A percentile compares a stretch with the other conserved stretches of the same genome.
These are phyloP conservation scores for Synergus umbraculus DNA, from an alignment of 2,888 invertebrate genomes.

Conservation along the genomic window DNA sequence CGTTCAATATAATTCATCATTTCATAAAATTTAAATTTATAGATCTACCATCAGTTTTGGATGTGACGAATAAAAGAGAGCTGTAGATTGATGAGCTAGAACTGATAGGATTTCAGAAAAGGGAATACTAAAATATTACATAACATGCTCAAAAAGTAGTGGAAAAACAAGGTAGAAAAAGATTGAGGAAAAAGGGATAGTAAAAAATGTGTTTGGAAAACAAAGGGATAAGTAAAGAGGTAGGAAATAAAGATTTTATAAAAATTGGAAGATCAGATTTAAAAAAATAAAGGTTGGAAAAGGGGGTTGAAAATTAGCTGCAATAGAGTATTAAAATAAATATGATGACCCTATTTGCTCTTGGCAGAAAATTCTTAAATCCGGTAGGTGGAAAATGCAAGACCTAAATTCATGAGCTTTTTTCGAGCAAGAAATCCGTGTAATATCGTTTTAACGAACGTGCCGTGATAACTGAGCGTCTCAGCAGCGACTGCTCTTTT, in stretches of 20 bases:
- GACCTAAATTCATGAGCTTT: constrained; percentile 35
- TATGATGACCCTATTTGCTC: neutral
- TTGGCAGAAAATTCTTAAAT: neutral
- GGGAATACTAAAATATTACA: neutral
- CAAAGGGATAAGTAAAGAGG: too few relatives aligned
- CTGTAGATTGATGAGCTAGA: neutral
- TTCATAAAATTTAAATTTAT: constrained; percentile 11
- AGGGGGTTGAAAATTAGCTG: too few relatives aligned
- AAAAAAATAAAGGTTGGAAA: too few relatives aligned
- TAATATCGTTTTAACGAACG: constrained; percentile 54
- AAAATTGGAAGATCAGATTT: too few relatives aligned
- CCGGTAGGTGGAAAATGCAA: constrained; percentile 2
- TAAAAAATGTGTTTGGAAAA: too few relatives aligned
- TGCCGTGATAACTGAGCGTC: constrained; percentile 52
- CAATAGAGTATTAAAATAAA: constrained; percentile 9
- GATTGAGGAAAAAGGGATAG: too few relatives aligned
- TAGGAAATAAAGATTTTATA: too few relatives aligned
- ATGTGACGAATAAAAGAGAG: neutral
- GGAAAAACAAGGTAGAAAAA: too few relatives aligned
- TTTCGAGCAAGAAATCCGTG: constrained; percentile 46
- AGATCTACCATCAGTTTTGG: neutral
- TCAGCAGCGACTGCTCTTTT: constrained; percentile 36
- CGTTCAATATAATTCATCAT: neutral
- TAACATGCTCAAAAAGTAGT: too few relatives aligned
- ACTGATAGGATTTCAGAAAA: neutral